phyloP scores from a whole-genome alignment of 2,888 invertebrate species.

The Desoria tigrina region DNA sequence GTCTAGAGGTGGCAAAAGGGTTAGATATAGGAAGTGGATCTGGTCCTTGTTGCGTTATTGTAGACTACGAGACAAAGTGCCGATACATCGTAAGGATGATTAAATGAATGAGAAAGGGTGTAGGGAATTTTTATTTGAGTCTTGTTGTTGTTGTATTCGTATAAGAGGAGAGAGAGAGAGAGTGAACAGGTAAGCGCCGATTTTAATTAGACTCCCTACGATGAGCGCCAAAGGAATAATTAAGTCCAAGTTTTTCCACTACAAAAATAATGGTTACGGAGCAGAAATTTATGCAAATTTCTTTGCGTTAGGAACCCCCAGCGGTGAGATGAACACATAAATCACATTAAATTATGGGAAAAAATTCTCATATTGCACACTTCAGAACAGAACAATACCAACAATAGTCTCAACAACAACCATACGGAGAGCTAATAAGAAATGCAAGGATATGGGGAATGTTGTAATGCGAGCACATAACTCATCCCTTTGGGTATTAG shows the following conservation, averaged over 20 bases:
- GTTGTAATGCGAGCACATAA: too few species aligned
- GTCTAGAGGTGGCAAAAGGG: too few species aligned
- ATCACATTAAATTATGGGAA: slow-evolving; percentile 51
- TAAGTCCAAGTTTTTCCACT: slow-evolving; percentile 42
- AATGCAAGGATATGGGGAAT: too few species aligned
- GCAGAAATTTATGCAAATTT: slow-evolving; percentile 54
- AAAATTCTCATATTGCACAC: slow-evolving; percentile 32
- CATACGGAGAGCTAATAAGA: too few species aligned
- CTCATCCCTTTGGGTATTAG: too few species aligned
- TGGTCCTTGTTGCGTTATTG: too few species aligned
- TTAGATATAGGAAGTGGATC: too few species aligned
- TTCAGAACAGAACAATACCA: background rate
- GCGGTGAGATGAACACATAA: slow-evolving; percentile 53
- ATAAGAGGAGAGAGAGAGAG: slow-evolving; percentile 24
- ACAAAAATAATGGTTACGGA: slow-evolving; percentile 52
- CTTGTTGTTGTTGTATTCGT: background rate
- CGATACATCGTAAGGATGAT: background rate
- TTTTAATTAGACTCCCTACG: slow-evolving; percentile 53
- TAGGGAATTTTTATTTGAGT: slow-evolving; percentile 10
- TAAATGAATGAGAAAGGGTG: slow-evolving; percentile 15
- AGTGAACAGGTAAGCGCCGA: slow-evolving; percentile 44
- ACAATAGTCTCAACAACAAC: too few species aligned
- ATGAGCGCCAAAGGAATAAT: slow-evolving; percentile 53
- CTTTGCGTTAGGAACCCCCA: slow-evolving; percentile 45
- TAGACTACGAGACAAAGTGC: too few species aligned